These are phyloP conservation scores for Nestor notabilis DNA, from an alignment of 2,113 vertebrate genomes.

Conservation along the genomic window DNA sequence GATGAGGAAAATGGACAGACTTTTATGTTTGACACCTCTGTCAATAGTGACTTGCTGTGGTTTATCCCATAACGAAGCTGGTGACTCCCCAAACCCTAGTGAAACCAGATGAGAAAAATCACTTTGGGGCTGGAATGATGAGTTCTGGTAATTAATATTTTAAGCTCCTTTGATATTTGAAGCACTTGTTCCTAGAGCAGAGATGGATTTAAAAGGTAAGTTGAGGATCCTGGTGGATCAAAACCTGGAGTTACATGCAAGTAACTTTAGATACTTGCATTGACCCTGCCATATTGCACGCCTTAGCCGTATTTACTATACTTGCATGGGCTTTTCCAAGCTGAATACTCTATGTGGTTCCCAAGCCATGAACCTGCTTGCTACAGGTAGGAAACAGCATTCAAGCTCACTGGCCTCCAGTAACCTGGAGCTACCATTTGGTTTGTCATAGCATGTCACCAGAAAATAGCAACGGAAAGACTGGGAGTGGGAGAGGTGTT, in stretches of 20 bases:
- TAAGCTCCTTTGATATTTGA: constrained; percentile 23
- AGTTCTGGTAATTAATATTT: constrained; percentile 44
- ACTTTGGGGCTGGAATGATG: not conserved
- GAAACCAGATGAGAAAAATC: constrained; percentile 32
- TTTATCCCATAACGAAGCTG: not conserved
- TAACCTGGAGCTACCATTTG: not conserved
- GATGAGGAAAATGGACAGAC: not conserved
- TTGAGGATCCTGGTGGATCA: not conserved
- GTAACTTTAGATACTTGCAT: not conserved
- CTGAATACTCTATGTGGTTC: not conserved
- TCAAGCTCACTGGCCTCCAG: not conserved
- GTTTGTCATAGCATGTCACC: constrained; percentile 45
- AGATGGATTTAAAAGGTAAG: not conserved
- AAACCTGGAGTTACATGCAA: too few species aligned
- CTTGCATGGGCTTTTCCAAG: not conserved
- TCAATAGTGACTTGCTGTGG: not conserved
- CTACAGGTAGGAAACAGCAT: not conserved
- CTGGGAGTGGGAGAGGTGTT: constrained; percentile 47
- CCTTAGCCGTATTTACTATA: not conserved
- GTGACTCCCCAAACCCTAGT: not conserved
- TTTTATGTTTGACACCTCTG: not conserved
- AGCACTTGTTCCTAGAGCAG: not conserved
- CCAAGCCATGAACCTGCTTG: not conserved
- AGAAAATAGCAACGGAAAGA: not conserved
- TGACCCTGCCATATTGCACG: not conserved